A percentile compares a stretch with the other conserved stretches of the same genome.
phyloP scores from a whole-genome alignment of 2,797 vertebrate genomes.

The Caiman crocodilus region DNA sequence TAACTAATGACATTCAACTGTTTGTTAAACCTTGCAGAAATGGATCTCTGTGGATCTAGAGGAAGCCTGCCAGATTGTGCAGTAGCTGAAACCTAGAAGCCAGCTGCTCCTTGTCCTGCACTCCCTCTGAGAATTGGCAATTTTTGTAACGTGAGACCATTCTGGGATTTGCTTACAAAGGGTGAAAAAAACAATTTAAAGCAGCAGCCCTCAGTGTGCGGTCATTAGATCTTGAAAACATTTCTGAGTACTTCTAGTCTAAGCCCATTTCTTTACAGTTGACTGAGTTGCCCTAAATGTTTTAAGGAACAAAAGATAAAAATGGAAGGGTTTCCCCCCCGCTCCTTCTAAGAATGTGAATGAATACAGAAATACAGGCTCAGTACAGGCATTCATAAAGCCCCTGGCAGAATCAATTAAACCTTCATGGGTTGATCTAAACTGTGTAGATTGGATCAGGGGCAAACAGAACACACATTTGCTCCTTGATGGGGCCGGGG shows the following conservation, averaged over 20 bases:
- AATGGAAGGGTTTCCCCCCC: neutral
- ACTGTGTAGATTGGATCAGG: no score
- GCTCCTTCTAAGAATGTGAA: neutral
- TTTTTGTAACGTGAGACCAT: conserved; percentile 1
- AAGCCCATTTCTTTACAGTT: neutral
- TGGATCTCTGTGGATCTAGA: neutral
- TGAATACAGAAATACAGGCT: neutral
- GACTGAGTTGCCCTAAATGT: neutral
- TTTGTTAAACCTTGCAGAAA: neutral
- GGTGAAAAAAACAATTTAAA: neutral
- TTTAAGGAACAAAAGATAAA: neutral
- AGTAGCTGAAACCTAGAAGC: neutral
- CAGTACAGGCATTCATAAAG: no score
- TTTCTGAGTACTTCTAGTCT: no score
- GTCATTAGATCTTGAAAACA: no score
- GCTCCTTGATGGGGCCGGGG: no score
- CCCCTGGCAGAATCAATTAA: no score
- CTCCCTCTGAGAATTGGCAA: neutral
- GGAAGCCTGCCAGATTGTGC: neutral
- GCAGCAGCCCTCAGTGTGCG: neutral
- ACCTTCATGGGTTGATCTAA: no score
- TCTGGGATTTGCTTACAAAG: neutral
- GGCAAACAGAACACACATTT: no score
- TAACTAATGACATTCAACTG: neutral
- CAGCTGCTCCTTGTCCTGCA: neutral